Evolutionary conservation across 2,797 vertebrate species (phyloP).

Genomic region (Danio aesculapii): DNA sequence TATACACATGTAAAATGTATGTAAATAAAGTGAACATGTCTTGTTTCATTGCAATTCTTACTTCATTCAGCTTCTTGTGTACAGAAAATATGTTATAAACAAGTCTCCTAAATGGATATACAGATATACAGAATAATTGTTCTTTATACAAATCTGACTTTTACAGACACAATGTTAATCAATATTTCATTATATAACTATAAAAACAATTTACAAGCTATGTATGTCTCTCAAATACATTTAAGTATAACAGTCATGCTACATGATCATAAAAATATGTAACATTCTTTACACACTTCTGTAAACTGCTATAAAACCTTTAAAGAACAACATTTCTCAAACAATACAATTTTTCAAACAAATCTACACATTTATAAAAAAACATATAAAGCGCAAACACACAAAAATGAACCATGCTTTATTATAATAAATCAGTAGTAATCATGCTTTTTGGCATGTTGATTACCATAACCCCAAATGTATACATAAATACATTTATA

Average conservation of each 20-base stretch:
- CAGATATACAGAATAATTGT: neutral
- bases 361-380: too few species aligned
- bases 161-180: neutral
- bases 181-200: neutral
- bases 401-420: too few species aligned
- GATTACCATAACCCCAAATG: too few species aligned
- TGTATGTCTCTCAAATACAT: neutral
- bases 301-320: too few species aligned
- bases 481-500: too few species aligned
- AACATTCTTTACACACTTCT: too few species aligned
- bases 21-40: constrained; percentile 20
- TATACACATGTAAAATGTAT: neutral
- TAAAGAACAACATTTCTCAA: constrained; percentile 3
- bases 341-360: neutral
- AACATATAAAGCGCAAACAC: too few species aligned
- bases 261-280: neutral
- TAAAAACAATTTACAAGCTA: neutral
- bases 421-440: too few species aligned
- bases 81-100: constrained; percentile 22
- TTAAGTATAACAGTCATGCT: neutral
- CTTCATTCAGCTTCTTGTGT: neutral
- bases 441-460: too few species aligned
- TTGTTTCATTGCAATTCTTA: constrained; percentile 25
- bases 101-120: neutral
- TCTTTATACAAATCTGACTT: constrained; percentile 16